A percentile compares a stretch with the other conserved stretches of the same genome.
These are phyloP conservation scores for Hassar affinis DNA, from an alignment of 2,113 vertebrate genomes.

Conservation along the genomic window DNA sequence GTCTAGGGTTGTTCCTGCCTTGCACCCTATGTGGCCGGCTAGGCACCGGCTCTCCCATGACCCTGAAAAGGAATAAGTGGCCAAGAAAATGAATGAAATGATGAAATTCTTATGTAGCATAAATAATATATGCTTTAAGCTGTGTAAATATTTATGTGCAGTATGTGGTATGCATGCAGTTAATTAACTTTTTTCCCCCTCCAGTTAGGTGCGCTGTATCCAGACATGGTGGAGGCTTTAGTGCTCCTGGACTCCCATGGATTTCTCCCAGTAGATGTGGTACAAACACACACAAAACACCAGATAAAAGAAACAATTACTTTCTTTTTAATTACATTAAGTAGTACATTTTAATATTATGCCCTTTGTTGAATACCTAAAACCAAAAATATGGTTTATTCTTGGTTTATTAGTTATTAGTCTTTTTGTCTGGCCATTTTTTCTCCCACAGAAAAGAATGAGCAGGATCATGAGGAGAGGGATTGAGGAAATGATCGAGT, in stretches of 20 bases:
- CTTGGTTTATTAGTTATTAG: neutral
- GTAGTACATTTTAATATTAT: neutral
- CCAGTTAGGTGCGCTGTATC: conserved; percentile 84
- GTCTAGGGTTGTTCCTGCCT: too few relatives aligned
- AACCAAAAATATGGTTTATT: neutral
- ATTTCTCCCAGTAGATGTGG: conserved; percentile 69
- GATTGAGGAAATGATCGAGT: conserved; percentile 69
- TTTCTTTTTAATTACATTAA: neutral
- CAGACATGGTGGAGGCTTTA: conserved; percentile 85
- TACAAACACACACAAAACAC: conserved; percentile 43
- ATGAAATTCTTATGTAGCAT: neutral
- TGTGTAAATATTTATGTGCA: neutral
- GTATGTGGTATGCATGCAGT: neutral
- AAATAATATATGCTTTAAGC: neutral
- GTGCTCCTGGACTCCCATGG: conserved; percentile 80
- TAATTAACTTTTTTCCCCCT: conserved; percentile 4
- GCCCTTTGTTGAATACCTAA: too few relatives aligned
- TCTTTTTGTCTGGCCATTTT: neutral
- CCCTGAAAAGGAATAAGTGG: too few relatives aligned
- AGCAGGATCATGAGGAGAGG: conserved; percentile 52
- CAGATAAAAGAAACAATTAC: neutral
- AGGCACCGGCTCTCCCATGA: too few relatives aligned
- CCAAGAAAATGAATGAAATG: too few relatives aligned
- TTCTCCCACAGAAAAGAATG: conserved; percentile 59
- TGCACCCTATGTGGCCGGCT: too few relatives aligned